Evolutionary conservation across 2,113 vertebrate genomes (phyloP), one percentile per base, ranked within the genome.

Genomic region (Dipodomys ordii): DNA sequence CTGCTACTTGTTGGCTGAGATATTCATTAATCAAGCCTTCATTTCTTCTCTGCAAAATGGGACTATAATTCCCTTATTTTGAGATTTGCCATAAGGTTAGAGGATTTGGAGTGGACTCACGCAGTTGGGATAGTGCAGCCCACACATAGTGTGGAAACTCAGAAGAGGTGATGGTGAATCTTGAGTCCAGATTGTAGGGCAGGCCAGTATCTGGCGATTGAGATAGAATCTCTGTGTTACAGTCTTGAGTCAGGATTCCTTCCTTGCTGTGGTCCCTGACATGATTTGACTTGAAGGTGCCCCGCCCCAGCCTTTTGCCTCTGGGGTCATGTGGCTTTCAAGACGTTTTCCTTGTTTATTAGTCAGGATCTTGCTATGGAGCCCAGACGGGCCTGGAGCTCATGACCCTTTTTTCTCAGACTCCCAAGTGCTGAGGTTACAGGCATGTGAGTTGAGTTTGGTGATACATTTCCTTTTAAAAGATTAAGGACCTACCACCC

Each of bases 31-130:
- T 44, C 4, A 83, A 60, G 13, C 44, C 53, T 90, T 53, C 68
- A 0, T 90, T 90, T 92, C 89, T 81, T 91, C 25, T 74, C 22
- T 65, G 49, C 49, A 71, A 49, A 79, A 79, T 71, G 44, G 28
- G 44, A 64, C 78, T 74, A 57, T 60, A 46, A 32, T 92, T 92
- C 85, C 57, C 28, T 79, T 87, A 39, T 73, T 94, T 77, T 82
- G 64, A 76, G 19, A 64, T 65, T 93, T 80, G 22, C 39, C 60
- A 25, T 62, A n/a, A 32, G 19, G 23, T 92, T 94, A 46, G 78
- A 81, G 80, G 60, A 65, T 69, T 93, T 74, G 35, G 67, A 87
- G 81, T 81, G 76, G 68, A 46, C 9, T 76, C 23, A 73, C 35
- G 12, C 10, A 62, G 35, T 73, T 57, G 88, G 67, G 15, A 49